Base-by-base conservation (phyloP, 2,888 invertebrate species). In the Cryptocheilus praepositus region DNA sequence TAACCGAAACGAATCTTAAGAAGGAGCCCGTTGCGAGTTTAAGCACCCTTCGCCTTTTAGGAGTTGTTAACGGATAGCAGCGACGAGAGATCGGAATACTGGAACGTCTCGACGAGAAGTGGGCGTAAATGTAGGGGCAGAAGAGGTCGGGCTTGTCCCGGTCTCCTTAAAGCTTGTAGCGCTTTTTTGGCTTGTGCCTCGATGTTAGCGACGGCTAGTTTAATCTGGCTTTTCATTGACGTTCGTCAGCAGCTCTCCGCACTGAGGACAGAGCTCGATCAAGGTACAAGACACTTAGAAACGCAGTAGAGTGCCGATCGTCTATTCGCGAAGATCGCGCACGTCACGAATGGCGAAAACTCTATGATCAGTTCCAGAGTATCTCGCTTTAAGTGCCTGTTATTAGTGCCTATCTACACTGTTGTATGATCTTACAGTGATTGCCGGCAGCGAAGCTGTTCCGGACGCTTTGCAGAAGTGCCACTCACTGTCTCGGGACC, bases 391-490 rank as follows among this genome's bases (percentile, higher is more conserved):
- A 36, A 36, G 36, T 7, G 11, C 13, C 1, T 7, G 13, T 36
- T 36, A 36, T 36, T 11, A 7, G 36, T 36, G 13, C 8, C 11
- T 36, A 11, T 2, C 36, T 36, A 36, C 15, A 53, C 22, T 21
- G 22, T 53, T 13, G 5, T 67, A 49, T 53, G 22, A 22, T 28
- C 51, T 94, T 83, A 89, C 92, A 88, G 90, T 90, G 68, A 88
- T 89, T 67, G 93, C 93, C 69, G 93, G 92, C 83, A 94, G 92
- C 86, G 92, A 92, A 85, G 92, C 92, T 67, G 92, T 94, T 76
- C 93, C 93, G 59, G 94, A 94, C 84, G 92, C 92, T 1, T 86
- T 94, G 59, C 94, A 94, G 88, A 90, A 92, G 82, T 94, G 93
- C 86, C 94, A 94, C 85, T 92, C 94, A 13, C 90, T 93, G 7